These are phyloP conservation scores for Orthonyx spaldingii DNA, from an alignment of 2,113 vertebrate species.

Conservation along the genomic window DNA sequence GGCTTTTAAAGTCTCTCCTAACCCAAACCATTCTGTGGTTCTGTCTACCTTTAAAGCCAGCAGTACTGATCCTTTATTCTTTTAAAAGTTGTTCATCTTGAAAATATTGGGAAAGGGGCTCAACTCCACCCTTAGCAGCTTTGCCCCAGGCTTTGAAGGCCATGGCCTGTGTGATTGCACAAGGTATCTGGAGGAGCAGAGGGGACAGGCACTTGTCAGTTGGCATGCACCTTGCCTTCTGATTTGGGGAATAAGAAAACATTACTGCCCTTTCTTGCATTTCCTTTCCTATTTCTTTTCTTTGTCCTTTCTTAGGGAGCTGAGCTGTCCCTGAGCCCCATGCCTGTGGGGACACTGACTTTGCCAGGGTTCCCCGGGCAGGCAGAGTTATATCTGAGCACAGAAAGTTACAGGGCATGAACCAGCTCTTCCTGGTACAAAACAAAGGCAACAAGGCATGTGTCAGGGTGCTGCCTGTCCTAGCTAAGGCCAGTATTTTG, in stretches of 20 bases:
- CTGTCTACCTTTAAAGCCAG: not conserved
- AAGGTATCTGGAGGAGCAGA: not conserved
- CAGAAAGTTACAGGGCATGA: not conserved
- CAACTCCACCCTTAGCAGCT: not conserved
- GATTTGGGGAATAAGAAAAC: not conserved
- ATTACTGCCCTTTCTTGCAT: not conserved
- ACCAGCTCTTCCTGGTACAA: not conserved
- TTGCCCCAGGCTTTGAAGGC: not conserved
- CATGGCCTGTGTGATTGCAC: accelerated
- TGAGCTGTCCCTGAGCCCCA: not conserved
- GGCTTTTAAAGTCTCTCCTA: not conserved
- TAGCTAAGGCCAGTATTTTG: not conserved
- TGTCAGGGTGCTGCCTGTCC: not conserved
- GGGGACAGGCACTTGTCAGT: not conserved
- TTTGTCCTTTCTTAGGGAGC: not conserved
- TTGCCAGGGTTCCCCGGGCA: not conserved
- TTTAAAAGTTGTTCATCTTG: not conserved
- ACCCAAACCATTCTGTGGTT: not conserved
- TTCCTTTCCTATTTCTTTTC: not conserved
- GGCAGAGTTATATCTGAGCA: not conserved
- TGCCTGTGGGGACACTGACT: not conserved
- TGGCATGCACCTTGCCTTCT: not conserved
- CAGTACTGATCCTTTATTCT: not conserved
- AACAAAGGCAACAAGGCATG: not conserved
- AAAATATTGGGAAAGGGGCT: not conserved